Evolutionary conservation across 1,140 invertebrate genomes (phyloP).

Genomic region (Caligus rogercresseyi): DNA sequence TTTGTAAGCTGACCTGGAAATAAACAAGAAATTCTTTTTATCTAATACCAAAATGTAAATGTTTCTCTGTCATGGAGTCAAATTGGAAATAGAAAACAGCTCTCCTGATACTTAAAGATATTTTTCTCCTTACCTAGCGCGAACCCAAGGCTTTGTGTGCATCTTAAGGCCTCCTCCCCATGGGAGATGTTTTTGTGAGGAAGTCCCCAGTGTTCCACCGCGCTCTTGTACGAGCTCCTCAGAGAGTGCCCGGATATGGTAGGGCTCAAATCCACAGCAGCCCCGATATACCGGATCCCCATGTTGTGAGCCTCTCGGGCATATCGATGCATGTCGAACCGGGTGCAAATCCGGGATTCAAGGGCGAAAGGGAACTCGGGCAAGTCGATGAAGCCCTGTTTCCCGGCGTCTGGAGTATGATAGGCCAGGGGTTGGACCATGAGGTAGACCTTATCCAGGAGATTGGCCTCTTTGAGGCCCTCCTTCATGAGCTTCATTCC

Average conservation of each 20-base stretch:
- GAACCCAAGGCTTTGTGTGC: constrained; percentile 32
- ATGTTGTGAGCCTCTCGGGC: constrained; percentile 31
- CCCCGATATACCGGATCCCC: constrained; percentile 33
- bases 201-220: constrained; percentile 24
- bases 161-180: constrained; percentile 31
- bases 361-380: constrained; percentile 34
- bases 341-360: constrained; percentile 30
- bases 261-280: constrained; percentile 32
- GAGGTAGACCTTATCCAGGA: constrained; percentile 26
- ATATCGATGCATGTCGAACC: constrained; percentile 32
- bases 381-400: constrained; percentile 33
- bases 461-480: constrained; percentile 26
- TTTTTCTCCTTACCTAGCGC: too few species aligned
- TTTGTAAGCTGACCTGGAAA: too few species aligned
- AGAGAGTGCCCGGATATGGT: constrained; percentile 31
- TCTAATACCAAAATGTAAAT: too few species aligned
- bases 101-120: too few species aligned
- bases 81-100: too few species aligned
- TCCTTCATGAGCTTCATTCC: constrained; percentile 29
- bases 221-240: constrained; percentile 30
- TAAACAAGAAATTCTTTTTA: too few species aligned
- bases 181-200: constrained; percentile 29
- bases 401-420: constrained; percentile 30
- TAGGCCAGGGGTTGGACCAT: constrained; percentile 31
- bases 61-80: too few species aligned